These are phyloP conservation scores for Blennius ocellaris DNA, from an alignment of 2,113 vertebrate species.

Conservation along the genomic window DNA sequence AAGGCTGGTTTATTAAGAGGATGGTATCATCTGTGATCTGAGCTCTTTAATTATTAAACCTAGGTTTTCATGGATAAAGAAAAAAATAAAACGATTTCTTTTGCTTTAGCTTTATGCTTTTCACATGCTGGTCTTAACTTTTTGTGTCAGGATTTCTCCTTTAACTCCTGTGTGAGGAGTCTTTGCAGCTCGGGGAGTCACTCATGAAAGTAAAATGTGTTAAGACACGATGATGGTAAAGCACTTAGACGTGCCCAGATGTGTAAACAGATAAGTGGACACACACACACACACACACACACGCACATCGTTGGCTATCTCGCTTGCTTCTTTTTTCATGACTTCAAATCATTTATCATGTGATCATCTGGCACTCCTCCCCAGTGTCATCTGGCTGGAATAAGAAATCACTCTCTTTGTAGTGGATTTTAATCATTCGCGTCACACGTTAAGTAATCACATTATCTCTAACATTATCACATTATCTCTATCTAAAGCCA, in stretches of 20 bases:
- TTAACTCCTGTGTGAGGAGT: conserved; percentile 23
- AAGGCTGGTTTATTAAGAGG: not conserved
- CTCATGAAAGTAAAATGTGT: conserved; percentile 20
- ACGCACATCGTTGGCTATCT: not conserved
- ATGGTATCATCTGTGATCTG: not conserved
- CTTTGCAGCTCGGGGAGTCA: conserved; percentile 8
- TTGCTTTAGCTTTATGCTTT: not conserved
- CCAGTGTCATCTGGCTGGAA: conserved; percentile 50
- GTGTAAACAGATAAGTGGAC: conserved; percentile 17
- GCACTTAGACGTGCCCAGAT: not conserved
- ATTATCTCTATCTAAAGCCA: conserved; percentile 33
- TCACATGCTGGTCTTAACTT: conserved; percentile 13
- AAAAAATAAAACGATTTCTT: not conserved
- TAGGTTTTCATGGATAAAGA: conserved; percentile 1
- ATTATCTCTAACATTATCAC: conserved; percentile 35
- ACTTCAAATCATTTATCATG: not conserved
- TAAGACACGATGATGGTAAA: not conserved
- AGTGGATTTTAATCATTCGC: conserved; percentile 51
- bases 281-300: too few relatives aligned
- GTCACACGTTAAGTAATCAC: conserved; percentile 29
- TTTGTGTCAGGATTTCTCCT: conserved; percentile 15
- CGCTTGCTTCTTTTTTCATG: not conserved
- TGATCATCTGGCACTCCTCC: not conserved
- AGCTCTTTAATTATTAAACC: not conserved
- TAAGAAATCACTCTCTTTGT: conserved; percentile 41